phyloP scores from a whole-genome alignment of 2,888 invertebrate genomes.

The Silvanus unidentatus region DNA sequence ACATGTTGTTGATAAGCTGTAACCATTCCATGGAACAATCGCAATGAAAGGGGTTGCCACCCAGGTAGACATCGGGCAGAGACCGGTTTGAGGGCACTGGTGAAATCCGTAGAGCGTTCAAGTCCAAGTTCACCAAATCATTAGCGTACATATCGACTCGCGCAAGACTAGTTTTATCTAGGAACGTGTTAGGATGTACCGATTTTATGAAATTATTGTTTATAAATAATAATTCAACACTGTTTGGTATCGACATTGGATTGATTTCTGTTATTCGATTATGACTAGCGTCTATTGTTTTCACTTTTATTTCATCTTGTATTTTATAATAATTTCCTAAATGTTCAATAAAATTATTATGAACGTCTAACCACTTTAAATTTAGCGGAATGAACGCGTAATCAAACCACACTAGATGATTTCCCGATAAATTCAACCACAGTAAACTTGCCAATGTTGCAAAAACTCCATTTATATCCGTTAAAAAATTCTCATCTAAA shows the following conservation, averaged over 20 bases:
- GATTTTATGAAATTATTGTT: conserved; percentile 81
- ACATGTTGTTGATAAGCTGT: conserved; percentile 82
- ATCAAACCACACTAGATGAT: conserved; percentile 89
- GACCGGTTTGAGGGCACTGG: conserved; percentile 66
- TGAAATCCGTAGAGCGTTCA: conserved; percentile 74
- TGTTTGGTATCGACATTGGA: conserved; percentile 80
- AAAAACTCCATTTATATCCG: conserved; percentile 85
- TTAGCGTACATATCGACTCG: conserved; percentile 89
- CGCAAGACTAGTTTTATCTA: conserved; percentile 76
- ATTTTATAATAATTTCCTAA: conserved; percentile 84
- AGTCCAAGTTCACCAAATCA: conserved; percentile 73
- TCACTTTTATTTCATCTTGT: conserved; percentile 73
- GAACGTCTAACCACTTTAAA: conserved; percentile 85
- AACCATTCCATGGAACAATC: conserved; percentile 96
- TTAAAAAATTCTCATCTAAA: conserved; percentile 80
- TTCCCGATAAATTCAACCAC: conserved; percentile 85
- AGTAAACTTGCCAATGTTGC: conserved; percentile 76
- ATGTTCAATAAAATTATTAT: conserved; percentile 82
- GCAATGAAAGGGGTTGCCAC: conserved; percentile 90
- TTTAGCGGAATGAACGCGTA: conserved; percentile 87
- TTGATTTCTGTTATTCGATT: conserved; percentile 79
- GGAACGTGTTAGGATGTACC: conserved; percentile 79
- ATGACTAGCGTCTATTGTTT: conserved; percentile 83
- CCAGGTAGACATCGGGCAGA: conserved; percentile 83
- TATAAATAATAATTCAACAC: conserved; percentile 80